These are phyloP conservation scores for Apteryx mantelli DNA, from an alignment of 2,113 vertebrate species.

Conservation along the genomic window DNA sequence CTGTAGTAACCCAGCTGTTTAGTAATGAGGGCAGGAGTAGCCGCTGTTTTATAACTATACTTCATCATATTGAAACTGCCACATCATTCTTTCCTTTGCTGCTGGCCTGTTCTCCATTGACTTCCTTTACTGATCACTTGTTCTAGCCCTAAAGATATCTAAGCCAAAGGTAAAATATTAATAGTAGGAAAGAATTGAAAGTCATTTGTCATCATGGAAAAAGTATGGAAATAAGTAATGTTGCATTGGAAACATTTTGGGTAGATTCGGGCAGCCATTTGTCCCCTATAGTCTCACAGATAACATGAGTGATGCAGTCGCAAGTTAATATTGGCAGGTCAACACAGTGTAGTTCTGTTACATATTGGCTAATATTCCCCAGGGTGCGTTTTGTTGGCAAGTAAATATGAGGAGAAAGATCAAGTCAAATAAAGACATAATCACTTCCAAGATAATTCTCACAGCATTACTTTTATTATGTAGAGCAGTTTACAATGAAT, in stretches of 20 bases:
- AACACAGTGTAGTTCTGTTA: not conserved
- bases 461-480: not conserved
- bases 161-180: not conserved
- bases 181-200: not conserved
- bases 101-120: not conserved
- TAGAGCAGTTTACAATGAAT: not conserved
- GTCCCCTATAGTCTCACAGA: fast-evolving
- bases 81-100: not conserved
- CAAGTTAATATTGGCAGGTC: not conserved
- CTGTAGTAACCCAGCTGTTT: not conserved
- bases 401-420: not conserved
- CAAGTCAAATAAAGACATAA: not conserved
- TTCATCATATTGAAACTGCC: not conserved
- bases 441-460: not conserved
- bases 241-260: not conserved
- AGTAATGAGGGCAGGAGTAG: not conserved
- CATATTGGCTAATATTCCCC: too few species aligned
- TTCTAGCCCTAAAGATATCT: not conserved
- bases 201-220: not conserved
- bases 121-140: not conserved
- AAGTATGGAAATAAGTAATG: not conserved
- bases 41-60: not conserved
- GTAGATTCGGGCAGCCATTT: not conserved
- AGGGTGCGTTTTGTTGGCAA: not conserved
- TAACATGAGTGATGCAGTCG: not conserved